Conservation (phyloP, 2,797 vertebrate species). For the Notoglanidium macrostoma region DNA sequence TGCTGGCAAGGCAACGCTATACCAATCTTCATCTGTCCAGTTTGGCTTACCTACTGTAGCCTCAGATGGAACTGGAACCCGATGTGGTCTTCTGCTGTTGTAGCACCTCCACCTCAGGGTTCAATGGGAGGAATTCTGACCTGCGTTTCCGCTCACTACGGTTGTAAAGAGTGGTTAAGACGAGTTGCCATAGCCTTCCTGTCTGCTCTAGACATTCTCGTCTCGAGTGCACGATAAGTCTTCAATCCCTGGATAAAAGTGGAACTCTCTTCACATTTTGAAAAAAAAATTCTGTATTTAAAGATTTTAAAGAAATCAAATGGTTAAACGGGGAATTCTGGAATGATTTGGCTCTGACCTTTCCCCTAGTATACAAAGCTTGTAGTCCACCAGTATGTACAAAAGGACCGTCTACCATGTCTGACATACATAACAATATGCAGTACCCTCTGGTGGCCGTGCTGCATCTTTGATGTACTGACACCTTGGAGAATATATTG, state of each 20-base stretch:
- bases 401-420: neutral
- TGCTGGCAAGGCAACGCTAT: neutral
- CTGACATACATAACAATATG: neutral
- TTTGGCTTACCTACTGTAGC: neutral
- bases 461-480: neutral
- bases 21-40: neutral
- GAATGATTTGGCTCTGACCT: neutral
- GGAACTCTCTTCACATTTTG: neutral
- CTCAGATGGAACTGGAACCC: neutral
- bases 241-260: neutral
- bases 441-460: neutral
- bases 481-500: neutral
- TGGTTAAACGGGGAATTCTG: neutral
- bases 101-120: neutral
- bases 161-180: neutral
- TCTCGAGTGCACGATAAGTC: neutral
- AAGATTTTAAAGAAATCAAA: neutral
- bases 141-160: neutral
- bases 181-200: neutral
- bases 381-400: neutral
- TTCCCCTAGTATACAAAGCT: neutral
- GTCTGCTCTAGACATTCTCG: neutral
- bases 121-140: neutral
- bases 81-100: neutral
- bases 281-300: neutral